Base-by-base conservation (phyloP, 2,797 vertebrate genomes). In the Hyperoplus lanceolatus region DNA sequence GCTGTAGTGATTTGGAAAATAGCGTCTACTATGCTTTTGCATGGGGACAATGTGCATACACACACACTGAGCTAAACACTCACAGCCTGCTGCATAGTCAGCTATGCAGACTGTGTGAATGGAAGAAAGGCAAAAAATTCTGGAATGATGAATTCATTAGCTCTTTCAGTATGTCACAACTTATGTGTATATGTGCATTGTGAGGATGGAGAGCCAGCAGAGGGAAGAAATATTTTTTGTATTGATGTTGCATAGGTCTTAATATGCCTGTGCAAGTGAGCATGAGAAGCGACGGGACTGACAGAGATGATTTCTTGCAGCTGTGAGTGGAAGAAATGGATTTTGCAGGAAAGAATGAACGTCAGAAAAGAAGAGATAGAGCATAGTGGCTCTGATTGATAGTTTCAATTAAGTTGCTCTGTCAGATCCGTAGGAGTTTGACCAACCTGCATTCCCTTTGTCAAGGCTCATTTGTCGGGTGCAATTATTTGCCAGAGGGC, bases 391-490 rank as follows among this genome's bases (percentile, higher is more conserved):
- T 80, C 83, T 90, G 86, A 92, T 91, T 92, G 91, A 94, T 91
- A 80, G 85, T 90, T 90, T 90, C 89, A 92, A 94, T 93, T 93
- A 94, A 87, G 80, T 84, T 75, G 42, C 69, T 78, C 66, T 64
- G 81, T 88, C 84, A 87, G 85, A 92, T 92, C 82, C 74, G 82
- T 69, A 51, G 75, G 73, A 79, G 88, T 77, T 67, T 83, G 85
- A 90, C 87, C 88, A 83, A 80, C 87, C 75, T 76, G 85, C 72
- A 79, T 88, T 91, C 55, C 80, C 60, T 77, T 89, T 87, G 87
- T 85, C 86, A 71, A 71, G 81, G 66, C 83, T 90, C 80, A 85
- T 94, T 90, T 90, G 84, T 92, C 87, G 77, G 83, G 78, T 85
- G 82, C 81, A 90, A 77, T 89, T 86, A 87, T 86, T 29, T 83